phyloP scores from a whole-genome alignment of 1,140 invertebrate genomes.

The Anagrus nilaparvatae region DNA sequence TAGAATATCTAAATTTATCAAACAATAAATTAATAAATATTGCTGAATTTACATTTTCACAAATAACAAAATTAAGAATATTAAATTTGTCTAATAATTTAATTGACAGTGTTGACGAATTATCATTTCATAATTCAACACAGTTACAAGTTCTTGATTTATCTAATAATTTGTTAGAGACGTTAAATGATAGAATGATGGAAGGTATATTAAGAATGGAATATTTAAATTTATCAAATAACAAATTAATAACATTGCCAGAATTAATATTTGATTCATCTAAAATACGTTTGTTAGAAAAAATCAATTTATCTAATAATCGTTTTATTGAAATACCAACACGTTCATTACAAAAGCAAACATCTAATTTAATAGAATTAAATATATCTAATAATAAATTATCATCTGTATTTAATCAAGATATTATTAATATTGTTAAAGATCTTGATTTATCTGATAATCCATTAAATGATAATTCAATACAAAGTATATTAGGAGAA shows the following conservation, averaged over 20 bases:
- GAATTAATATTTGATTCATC: conserved; percentile 75
- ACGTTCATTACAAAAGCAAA: conserved; percentile 69
- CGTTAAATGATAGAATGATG: conserved; percentile 68
- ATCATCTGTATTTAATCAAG: conserved; percentile 66
- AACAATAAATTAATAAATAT: conserved; percentile 65
- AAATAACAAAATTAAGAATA: conserved; percentile 57
- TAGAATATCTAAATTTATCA: conserved; percentile 66
- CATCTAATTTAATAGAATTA: conserved; percentile 66
- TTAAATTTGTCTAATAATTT: conserved; percentile 63
- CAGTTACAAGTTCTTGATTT: conserved; percentile 75
- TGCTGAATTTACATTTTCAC: conserved; percentile 74
- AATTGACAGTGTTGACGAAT: conserved; percentile 70
- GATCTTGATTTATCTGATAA: conserved; percentile 78
- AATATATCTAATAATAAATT: conserved; percentile 73
- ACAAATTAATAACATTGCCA: conserved; percentile 62
- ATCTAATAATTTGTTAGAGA: conserved; percentile 61
- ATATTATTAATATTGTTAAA: conserved; percentile 80
- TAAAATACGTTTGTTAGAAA: conserved; percentile 68
- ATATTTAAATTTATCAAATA: conserved; percentile 62
- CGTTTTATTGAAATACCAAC: conserved; percentile 67
- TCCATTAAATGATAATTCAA: conserved; percentile 61
- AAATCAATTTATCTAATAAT: conserved; percentile 70
- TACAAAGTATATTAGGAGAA: conserved; percentile 69
- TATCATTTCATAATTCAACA: conserved; percentile 82
- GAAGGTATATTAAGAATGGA: conserved; percentile 70